Conservation (phyloP, 2,113 vertebrate genomes). For the Loxodonta africana region DNA sequence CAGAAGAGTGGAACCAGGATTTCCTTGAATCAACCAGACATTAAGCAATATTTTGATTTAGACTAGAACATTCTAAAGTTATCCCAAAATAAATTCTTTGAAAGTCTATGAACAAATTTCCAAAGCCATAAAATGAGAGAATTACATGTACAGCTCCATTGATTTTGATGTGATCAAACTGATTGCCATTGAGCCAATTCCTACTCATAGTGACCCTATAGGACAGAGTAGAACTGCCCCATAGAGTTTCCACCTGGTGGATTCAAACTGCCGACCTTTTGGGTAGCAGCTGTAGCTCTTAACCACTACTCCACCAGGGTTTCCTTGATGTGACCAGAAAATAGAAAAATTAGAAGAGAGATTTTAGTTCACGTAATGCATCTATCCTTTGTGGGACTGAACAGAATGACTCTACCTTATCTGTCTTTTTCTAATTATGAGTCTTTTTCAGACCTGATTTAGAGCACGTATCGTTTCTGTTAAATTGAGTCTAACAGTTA, state of each 20-base stretch:
- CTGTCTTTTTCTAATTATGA: not conserved
- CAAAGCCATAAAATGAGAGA: not conserved
- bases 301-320: too few relatives aligned
- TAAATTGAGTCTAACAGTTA: constrained; percentile 38
- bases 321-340: not conserved
- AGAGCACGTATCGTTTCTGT: not conserved
- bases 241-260: too few relatives aligned
- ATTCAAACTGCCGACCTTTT: too few relatives aligned
- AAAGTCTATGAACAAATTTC: not conserved
- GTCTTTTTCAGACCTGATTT: not conserved
- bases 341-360: not conserved
- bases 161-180: not conserved
- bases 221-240: too few relatives aligned
- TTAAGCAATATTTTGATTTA: not conserved
- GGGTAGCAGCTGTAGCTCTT: too few relatives aligned
- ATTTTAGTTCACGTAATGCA: not conserved
- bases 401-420: not conserved
- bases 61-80: not conserved
- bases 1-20: not conserved
- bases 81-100: not conserved
- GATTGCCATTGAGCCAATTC: too few relatives aligned
- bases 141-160: not conserved
- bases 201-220: too few relatives aligned
- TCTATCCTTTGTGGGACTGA: not conserved
- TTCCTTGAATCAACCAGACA: not conserved